Evolutionary conservation across 1,140 invertebrate genomes (phyloP).

Genomic region (Protaetia brevitarsis): DNA sequence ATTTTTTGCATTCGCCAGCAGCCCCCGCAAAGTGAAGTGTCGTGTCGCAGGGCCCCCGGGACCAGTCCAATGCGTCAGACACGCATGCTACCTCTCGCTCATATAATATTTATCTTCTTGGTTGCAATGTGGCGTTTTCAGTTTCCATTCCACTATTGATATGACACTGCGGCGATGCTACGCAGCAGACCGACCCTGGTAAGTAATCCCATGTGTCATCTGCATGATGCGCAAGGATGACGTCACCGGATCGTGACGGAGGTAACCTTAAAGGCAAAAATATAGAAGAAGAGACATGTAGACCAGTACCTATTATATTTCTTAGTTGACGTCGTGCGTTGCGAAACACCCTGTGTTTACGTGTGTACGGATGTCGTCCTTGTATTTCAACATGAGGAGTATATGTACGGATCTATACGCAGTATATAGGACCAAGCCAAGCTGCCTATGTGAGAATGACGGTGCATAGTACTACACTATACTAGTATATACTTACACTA

Average conservation of each 20-base stretch:
- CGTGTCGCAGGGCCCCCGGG: constrained; percentile 26
- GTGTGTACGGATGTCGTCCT: neutral
- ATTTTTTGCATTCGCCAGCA: constrained; percentile 27
- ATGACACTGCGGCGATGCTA: constrained; percentile 3
- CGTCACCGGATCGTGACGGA: constrained; percentile 3
- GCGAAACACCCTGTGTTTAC: constrained; percentile 21
- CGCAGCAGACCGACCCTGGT: neutral
- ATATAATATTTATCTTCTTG: constrained; percentile 24
- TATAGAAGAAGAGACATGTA: neutral
- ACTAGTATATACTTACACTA: too few relatives aligned
- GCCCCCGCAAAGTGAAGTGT: constrained; percentile 28
- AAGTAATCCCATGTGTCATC: constrained; percentile 20
- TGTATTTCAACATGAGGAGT: neutral
- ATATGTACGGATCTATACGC: neutral
- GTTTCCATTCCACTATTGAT: constrained; percentile 22
- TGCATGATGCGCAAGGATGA: constrained; percentile 7
- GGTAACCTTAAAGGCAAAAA: constrained; percentile 1
- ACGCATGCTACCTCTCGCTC: constrained; percentile 21
- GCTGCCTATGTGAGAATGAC: neutral
- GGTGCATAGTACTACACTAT: constrained; percentile 1
- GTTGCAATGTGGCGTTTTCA: constrained; percentile 21
- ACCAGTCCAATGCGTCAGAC: constrained; percentile 20
- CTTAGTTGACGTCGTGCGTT: neutral
- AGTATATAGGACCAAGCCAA: neutral
- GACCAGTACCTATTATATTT: neutral